Evolutionary conservation across 2,797 vertebrate species (phyloP), one percentile per base, ranked within the genome.

Genomic region (Ctenopoma multispine): DNA sequence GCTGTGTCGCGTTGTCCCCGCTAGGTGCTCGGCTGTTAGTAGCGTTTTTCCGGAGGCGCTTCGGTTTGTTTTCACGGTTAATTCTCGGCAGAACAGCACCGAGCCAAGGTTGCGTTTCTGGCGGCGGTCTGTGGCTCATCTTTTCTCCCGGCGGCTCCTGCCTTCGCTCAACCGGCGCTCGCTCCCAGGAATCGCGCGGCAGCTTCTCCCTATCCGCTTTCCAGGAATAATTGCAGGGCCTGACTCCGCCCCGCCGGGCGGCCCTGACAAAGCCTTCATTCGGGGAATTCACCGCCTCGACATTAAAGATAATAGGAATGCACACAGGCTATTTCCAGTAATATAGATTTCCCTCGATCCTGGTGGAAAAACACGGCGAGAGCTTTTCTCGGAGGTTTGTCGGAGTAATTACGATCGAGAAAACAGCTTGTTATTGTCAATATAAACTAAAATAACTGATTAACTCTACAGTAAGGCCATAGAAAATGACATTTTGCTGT

Each of bases 301-400:
- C 88, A 91, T 92, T 90, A 91, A 87, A 91, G 89, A 91, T 92
- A 93, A 92, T 91, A 86, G 88, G 90, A 92, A 92, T 89, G 90
- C 85, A 50, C 87, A 71, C 85, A 67, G 82, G 73, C 90, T 77
- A 67, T 89, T 92, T 92, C 89, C 87, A 90, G 79, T 90, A 87
- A 92, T 87, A 85, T 88, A 88, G 89, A 90, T 92, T 87, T 81
- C 79, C 82, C 84, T 74, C 72, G 63, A 79, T 84, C 77, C 78
- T 41, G 71, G 62, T 81, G 87, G 81, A 88, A 87, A 87, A 88
- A 85, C 72, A 81, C 50, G 63, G 67, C 70, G 72, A 80, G 58
- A 77, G 76, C 21, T 82, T 89, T 87, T 87, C 86, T 84, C 78
- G 55, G 87, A 89, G 85, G 54, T 73, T 83, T 68, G 70, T 46